Evolutionary conservation across 2,888 invertebrate species (phyloP), one percentile per base, ranked within the genome.

Genomic region (Catocala nupta): DNA sequence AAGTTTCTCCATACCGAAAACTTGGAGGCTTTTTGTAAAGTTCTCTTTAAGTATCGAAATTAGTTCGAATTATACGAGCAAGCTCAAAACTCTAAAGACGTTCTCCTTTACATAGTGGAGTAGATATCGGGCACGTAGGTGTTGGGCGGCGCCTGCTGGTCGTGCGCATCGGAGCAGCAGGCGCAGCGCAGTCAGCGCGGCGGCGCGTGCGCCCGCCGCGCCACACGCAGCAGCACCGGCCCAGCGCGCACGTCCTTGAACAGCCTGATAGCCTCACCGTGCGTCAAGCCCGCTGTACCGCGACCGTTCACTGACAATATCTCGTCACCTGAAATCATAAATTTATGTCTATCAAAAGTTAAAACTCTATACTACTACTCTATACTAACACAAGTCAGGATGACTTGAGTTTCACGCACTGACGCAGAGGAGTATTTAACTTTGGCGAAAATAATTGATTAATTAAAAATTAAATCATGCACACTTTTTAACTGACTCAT

Each of bases 241-340:
- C 97, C 97, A 2, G 95, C 95, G 81, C 96, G 96, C 53, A 97
- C 96, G 82, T 96, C 96, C 82, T 97, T 97, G 90, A 97, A 97
- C 73, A 97, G 95, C 68, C 96, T 95, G 75, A 97, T 96, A 33
- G 97, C 97, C 85, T 97, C 97, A 55, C 96, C 96, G 85, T 97
- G 97, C 0, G 97, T 97, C 84, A 97, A 93, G 0, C 97, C 97
- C 68, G 96, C 96, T 60, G 97, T 95, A 16, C 96, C 95, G 78
- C 96, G 96, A n/a, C 97, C 96, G 89, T 97, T 97, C 65, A 97
- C 96, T 63, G 97, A 96, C 74, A 97, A 88, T 81, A 97, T 96
- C 93, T 97, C 97, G 90, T 97, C 97, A 82, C 97, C 97, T 96
- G 91, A 16, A 95, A 95, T n/a, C n/a, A n/a, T n/a, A n/a, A n/a